These are phyloP conservation scores for Andrena cerasifolii DNA, from an alignment of 1,140 invertebrate genomes.

Conservation along the genomic window DNA sequence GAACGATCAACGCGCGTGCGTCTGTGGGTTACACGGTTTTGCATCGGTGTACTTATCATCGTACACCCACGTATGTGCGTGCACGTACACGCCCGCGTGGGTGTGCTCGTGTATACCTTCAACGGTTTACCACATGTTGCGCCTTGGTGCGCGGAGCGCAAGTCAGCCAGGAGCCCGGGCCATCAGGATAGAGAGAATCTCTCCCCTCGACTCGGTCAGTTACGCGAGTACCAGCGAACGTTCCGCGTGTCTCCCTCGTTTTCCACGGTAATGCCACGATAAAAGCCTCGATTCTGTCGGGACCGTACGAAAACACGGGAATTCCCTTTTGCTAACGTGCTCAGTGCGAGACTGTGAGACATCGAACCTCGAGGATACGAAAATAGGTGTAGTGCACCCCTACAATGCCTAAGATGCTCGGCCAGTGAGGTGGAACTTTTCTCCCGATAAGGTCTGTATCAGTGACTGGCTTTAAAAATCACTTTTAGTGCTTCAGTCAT, in stretches of 20 bases:
- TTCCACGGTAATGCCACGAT: conserved; percentile 7
- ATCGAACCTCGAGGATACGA: neutral
- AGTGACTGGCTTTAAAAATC: neutral
- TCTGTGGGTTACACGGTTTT: conserved; percentile 34
- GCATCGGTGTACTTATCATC: conserved; percentile 32
- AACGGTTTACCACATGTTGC: conserved; percentile 81
- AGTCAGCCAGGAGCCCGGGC: conserved; percentile 80
- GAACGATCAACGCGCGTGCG: conserved; percentile 37
- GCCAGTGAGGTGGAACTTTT: conserved; percentile 49
- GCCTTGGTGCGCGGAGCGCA: conserved; percentile 78
- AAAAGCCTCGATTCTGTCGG: conserved; percentile 19
- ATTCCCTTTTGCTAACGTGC: neutral
- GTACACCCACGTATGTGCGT: conserved; percentile 6
- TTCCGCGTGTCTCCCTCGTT: conserved; percentile 60
- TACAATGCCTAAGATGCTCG: conserved; percentile 39
- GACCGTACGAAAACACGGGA: neutral
- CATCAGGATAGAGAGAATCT: conserved; percentile 76
- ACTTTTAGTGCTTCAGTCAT: neutral
- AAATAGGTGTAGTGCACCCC: conserved; percentile 22
- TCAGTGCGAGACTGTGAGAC: conserved; percentile 20
- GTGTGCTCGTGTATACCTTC: conserved; percentile 49
- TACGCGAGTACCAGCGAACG: conserved; percentile 78
- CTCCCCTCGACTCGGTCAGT: conserved; percentile 75
- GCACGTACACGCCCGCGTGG: neutral
- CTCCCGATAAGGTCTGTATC: conserved; percentile 61